Conservation (phyloP, 92 coral and sea anemone species). For the Paramuricea clavata region DNA sequence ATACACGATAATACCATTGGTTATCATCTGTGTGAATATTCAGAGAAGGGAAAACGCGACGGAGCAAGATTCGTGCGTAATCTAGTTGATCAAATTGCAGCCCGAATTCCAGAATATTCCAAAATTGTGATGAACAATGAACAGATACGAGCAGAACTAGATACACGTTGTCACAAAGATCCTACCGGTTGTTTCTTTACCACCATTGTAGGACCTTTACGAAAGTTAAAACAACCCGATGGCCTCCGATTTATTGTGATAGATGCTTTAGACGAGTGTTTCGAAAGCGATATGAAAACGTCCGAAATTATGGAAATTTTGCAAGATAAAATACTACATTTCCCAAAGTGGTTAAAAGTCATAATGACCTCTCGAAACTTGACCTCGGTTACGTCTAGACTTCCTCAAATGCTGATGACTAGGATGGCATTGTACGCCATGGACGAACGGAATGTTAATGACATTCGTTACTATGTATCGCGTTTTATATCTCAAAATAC, state of each 20-base stretch:
- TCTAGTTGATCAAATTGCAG: slow-evolving; percentile 76
- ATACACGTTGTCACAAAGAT: neutral
- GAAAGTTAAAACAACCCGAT: slow-evolving; percentile 35
- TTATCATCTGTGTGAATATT: too few relatives aligned
- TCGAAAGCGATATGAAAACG: slow-evolving; percentile 31
- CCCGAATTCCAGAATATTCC: neutral
- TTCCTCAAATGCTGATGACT: too few relatives aligned
- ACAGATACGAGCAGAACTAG: slow-evolving; percentile 58
- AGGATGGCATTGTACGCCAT: slow-evolving; percentile 39
- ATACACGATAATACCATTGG: too few relatives aligned
- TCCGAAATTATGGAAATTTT: slow-evolving; percentile 64
- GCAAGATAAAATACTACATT: slow-evolving; percentile 17
- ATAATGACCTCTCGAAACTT: too few relatives aligned
- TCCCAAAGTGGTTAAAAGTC: too few relatives aligned
- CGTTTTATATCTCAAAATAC: slow-evolving; percentile 28
- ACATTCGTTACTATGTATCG: slow-evolving; percentile 52
- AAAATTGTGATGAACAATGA: slow-evolving; percentile 45
- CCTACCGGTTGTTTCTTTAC: slow-evolving; percentile 72
- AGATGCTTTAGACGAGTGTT: slow-evolving; percentile 86
- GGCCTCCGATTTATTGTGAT: slow-evolving; percentile 60
- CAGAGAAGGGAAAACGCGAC: too few relatives aligned
- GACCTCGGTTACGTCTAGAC: too few relatives aligned
- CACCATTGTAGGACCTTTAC: slow-evolving; percentile 76
- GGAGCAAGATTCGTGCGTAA: too few relatives aligned
- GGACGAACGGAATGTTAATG: slow-evolving; percentile 74